Evolutionary conservation across 1,140 invertebrate genomes (phyloP).

Genomic region (Ectropis grisescens): DNA sequence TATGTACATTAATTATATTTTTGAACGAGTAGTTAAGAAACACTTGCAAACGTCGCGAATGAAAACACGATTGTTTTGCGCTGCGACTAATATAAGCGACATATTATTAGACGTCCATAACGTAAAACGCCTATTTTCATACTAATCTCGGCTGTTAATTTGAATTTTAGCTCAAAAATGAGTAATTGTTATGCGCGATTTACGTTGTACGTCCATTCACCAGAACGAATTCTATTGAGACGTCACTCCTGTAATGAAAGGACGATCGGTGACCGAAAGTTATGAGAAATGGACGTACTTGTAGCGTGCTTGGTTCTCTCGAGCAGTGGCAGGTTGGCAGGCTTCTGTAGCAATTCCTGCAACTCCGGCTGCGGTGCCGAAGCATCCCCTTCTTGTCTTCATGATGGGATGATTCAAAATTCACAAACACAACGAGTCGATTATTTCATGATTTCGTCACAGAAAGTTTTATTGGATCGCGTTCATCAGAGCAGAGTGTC

Average conservation of each 20-base stretch:
- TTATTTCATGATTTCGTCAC: background rate
- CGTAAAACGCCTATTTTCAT: no score
- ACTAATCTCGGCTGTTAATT: constrained; percentile 1
- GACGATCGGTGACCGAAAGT: constrained; percentile 9
- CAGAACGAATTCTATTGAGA: constrained; percentile 40
- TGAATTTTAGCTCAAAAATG: constrained; percentile 18
- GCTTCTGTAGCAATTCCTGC: constrained; percentile 45
- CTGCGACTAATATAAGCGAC: no score
- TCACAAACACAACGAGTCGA: background rate
- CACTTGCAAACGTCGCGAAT: no score
- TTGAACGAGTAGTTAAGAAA: no score
- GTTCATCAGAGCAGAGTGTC: background rate
- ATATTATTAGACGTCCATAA: no score
- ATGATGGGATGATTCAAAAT: constrained; percentile 13
- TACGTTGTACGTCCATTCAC: constrained; percentile 26
- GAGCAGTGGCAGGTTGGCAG: constrained; percentile 19
- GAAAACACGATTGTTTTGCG: no score
- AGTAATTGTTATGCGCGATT: constrained; percentile 27
- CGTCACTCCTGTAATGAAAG: constrained; percentile 19
- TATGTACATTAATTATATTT: no score
- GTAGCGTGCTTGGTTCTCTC: constrained; percentile 29
- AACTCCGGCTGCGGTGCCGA: constrained; percentile 28
- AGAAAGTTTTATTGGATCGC: background rate
- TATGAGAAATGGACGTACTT: constrained; percentile 35
- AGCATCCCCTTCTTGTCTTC: constrained; percentile 21